Base-by-base conservation (phyloP, 2,797 vertebrate species). In the Myiotriccus ornatus region DNA sequence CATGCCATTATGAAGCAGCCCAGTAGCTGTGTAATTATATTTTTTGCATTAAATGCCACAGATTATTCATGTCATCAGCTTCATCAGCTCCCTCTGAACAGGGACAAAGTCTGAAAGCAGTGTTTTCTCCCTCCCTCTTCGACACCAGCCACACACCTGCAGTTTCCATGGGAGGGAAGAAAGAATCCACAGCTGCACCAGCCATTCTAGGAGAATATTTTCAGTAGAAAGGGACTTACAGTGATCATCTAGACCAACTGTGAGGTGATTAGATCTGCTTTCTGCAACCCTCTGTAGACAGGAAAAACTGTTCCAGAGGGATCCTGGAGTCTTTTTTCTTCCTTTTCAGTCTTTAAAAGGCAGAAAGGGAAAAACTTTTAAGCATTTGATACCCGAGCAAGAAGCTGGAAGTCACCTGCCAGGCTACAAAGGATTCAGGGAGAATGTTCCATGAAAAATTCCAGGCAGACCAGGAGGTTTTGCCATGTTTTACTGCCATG, bases 111-210 rank as follows among this genome's bases (percentile, higher is more conserved):
- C 30, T 49, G 47, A 18, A 34, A 64, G 34, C 32, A 52, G 47
- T 20, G 1, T 1, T 18, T 34, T 24, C 35, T 7, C 1, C 7
- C 7, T 7, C 21, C 1, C 12, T 41, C 25, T 50, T 12, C 12
- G 28, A 35, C 8, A 43, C 10, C 50, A 64, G 8, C 30, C 57
- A 17, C 23, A 14, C 7, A 6, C 1, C 3, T 93, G 8, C 11
- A 1, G 47, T 65, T 59, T 7, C 47, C n/a, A 34, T 6, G 7
- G 27, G 17, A 87, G 9, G 4, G 14, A 43, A 75, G 17, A 37
- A 49, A 16, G 37, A 67, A 39, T 4, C 23, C 47, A 12, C 3
- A 10, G 14, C 28, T 27, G 59, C 17, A 46, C 15, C 50, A 87
- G 3, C 17, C 12, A 9, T 43, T 79, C 32, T 0, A 34, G 20